Conservation (phyloP, 2,797 vertebrate genomes). For the Tokudaia muenninki region DNA sequence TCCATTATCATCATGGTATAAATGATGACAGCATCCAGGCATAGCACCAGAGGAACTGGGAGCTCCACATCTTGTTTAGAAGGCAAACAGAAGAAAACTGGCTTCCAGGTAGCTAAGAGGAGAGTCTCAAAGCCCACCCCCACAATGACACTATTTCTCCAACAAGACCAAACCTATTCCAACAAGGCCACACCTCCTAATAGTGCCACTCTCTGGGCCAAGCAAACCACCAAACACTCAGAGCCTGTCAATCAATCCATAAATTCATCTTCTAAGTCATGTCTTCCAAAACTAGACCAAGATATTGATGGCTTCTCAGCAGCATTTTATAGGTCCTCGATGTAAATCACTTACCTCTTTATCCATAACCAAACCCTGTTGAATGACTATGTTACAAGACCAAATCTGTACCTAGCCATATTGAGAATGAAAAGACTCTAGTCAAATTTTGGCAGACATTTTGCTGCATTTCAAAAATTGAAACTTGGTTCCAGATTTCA, state of each 20-base stretch:
- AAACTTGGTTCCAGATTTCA: not conserved
- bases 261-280: not conserved
- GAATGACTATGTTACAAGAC: not conserved
- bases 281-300: not conserved
- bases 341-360: constrained; percentile 14
- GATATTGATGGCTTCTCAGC: not conserved
- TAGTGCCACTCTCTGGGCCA: not conserved
- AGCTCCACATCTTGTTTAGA: not conserved
- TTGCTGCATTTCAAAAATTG: constrained; percentile 10
- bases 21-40: not conserved
- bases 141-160: not conserved
- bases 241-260: not conserved
- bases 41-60: not conserved
- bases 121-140: not conserved
- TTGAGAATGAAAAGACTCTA: constrained; percentile 30
- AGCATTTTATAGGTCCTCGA: not conserved
- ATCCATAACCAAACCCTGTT: not conserved
- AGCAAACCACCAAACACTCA: not conserved
- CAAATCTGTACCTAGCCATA: not conserved
- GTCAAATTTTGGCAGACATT: constrained; percentile 19
- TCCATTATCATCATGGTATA: not conserved
- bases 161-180: not conserved
- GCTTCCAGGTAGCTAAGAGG: not conserved
- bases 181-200: not conserved
- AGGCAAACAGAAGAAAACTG: not conserved